phyloP scores from a whole-genome alignment of 2,797 vertebrate species.

The Coilia nasus region DNA sequence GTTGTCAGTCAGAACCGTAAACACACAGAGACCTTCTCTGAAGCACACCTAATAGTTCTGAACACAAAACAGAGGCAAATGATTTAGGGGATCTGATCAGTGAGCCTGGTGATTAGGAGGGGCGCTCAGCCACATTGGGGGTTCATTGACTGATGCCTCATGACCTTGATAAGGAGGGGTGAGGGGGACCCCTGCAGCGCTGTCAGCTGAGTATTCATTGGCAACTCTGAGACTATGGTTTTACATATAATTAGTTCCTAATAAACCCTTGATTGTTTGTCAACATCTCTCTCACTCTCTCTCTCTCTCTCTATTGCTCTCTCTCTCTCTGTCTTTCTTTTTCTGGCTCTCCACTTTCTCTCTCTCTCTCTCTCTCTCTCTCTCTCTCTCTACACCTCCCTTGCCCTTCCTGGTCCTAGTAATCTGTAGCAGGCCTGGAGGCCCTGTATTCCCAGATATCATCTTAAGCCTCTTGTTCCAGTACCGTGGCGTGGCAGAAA shows the following conservation, averaged over 20 bases:
- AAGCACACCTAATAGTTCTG: conserved; percentile 28
- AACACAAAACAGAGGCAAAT: conserved; percentile 38
- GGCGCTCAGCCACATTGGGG: conserved; percentile 58
- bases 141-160: conserved; percentile 66
- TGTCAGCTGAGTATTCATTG: conserved; percentile 72
- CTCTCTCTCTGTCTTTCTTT: conserved; percentile 42
- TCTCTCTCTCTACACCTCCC: conserved; percentile 44
- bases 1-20: conserved; percentile 21
- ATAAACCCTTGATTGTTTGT: conserved; percentile 82
- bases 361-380: neutral
- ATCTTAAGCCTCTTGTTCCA: conserved; percentile 86
- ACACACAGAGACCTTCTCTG: conserved; percentile 24
- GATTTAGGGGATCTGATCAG: conserved; percentile 36
- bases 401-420: conserved; percentile 69
- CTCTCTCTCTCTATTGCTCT: neutral
- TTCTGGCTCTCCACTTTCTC: neutral
- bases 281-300: conserved; percentile 67
- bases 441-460: conserved; percentile 71
- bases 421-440: conserved; percentile 80
- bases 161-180: conserved; percentile 79
- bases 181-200: conserved; percentile 69
- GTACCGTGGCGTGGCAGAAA: conserved; percentile 75
- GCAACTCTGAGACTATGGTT: conserved; percentile 72
- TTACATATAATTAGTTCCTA: conserved; percentile 83
- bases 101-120: conserved; percentile 45